Percentiles rank a stretch among this genome's conserved stretches.
phyloP scores from a whole-genome alignment of 2,888 invertebrate genomes.

The Mimas tiliae region DNA sequence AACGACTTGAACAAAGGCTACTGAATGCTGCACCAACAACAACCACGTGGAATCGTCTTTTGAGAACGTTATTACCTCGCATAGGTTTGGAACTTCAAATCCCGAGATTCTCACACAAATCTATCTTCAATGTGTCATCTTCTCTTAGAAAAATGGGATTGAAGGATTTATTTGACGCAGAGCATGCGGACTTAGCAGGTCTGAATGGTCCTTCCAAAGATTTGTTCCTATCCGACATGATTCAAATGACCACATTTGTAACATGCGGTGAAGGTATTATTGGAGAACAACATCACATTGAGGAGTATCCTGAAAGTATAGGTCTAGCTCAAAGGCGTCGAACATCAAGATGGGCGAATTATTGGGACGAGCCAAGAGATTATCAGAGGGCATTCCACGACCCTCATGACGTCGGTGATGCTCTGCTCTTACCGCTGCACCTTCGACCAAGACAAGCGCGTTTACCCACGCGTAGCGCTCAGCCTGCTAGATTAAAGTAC shows the following conservation, averaged over 20 bases:
- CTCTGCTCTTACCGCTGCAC: slow-evolving; percentile 86
- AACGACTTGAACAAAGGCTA: slow-evolving; percentile 89
- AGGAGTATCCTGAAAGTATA: slow-evolving; percentile 91
- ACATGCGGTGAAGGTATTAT: slow-evolving; percentile 91
- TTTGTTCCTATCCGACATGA: slow-evolving; percentile 92
- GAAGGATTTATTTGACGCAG: slow-evolving; percentile 90
- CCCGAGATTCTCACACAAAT: slow-evolving; percentile 93
- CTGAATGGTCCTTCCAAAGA: slow-evolving; percentile 92
- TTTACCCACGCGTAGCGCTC: slow-evolving; percentile 87
- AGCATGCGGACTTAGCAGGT: slow-evolving; percentile 92
- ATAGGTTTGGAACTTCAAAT: slow-evolving; percentile 92
- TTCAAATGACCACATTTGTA: slow-evolving; percentile 93
- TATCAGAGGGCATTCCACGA: slow-evolving; percentile 89
- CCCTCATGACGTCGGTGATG: slow-evolving; percentile 82
- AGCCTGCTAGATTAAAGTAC: slow-evolving; percentile 89
- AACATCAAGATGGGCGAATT: slow-evolving; percentile 75
- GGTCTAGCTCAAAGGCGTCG: slow-evolving; percentile 63
- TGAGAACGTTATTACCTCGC: slow-evolving; percentile 90
- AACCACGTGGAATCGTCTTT: slow-evolving; percentile 89
- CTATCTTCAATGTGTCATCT: slow-evolving; percentile 91
- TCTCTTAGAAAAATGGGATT: slow-evolving; percentile 92
- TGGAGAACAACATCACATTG: slow-evolving; percentile 90
- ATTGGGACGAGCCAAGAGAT: slow-evolving; percentile 85
- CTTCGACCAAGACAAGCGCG: slow-evolving; percentile 89
- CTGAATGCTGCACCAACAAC: slow-evolving; percentile 87